phyloP scores from a whole-genome alignment of 2,888 invertebrate genomes.

The Aricia artaxerxes region DNA sequence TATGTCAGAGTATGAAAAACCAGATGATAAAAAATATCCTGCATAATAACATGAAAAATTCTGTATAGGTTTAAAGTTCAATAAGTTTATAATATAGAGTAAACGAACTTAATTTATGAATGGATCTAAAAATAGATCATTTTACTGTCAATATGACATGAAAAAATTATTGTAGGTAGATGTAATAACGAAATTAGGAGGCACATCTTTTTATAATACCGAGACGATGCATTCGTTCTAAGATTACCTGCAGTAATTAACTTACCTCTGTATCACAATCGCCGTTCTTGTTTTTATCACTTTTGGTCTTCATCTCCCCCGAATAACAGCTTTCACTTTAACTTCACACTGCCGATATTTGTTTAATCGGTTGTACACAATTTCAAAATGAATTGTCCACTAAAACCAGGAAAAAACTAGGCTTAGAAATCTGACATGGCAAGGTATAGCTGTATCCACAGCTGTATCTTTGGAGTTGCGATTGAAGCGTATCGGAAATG shows the following conservation, averaged over 20 bases:
- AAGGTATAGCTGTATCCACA: constrained; percentile 50
- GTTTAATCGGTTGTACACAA: background rate
- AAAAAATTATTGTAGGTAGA: constrained; percentile 29
- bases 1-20: background rate
- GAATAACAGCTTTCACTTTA: constrained; percentile 65
- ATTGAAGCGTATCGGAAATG: constrained; percentile 56
- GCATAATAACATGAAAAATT: background rate
- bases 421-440: constrained; percentile 74
- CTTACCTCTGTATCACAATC: constrained; percentile 81
- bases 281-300: constrained; percentile 78
- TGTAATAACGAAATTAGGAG: background rate
- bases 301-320: constrained; percentile 82
- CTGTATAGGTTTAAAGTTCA: background rate
- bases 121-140: constrained; percentile 39
- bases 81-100: background rate
- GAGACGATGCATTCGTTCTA: background rate
- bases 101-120: constrained; percentile 34
- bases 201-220: background rate
- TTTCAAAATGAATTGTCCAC: constrained; percentile 54
- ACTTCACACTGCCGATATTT: constrained; percentile 64
- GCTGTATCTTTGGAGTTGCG: constrained; percentile 50
- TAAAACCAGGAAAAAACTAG: constrained; percentile 70
- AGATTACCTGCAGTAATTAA: constrained; percentile 41
- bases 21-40: constrained; percentile 6
- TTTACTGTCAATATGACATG: constrained; percentile 39